Evolutionary conservation across 2,888 invertebrate species (phyloP).

Genomic region (Prosapia bicincta): DNA sequence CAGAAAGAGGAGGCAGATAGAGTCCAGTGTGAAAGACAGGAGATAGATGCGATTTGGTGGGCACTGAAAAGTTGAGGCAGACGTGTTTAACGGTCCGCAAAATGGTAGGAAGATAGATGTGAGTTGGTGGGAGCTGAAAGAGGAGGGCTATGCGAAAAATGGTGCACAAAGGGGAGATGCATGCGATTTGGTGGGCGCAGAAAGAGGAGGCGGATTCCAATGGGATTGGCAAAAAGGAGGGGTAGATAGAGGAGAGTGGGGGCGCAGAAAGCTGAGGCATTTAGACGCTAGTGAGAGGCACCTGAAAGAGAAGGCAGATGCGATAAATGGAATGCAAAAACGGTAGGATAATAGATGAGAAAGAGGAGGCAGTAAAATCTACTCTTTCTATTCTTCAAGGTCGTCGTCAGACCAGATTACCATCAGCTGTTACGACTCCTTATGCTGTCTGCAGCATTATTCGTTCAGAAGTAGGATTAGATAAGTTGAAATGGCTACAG

Average conservation of each 20-base stretch:
- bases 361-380: too few relatives aligned
- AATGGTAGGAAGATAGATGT: not conserved
- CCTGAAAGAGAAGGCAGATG: not conserved
- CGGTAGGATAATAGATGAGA: not conserved
- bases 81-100: not conserved
- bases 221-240: not conserved
- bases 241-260: not conserved
- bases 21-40: too few relatives aligned
- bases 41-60: too few relatives aligned
- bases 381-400: too few relatives aligned
- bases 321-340: too few relatives aligned
- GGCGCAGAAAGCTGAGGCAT: not conserved
- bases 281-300: not conserved
- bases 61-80: not conserved
- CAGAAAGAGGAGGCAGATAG: too few relatives aligned
- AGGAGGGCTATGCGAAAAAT: too few relatives aligned
- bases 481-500: not conserved
- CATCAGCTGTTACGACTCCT: not conserved
- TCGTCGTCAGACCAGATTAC: not conserved
- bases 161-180: too few relatives aligned
- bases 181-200: too few relatives aligned
- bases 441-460: not conserved
- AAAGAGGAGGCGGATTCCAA: not conserved
- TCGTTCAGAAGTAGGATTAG: too few relatives aligned
- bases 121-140: not conserved